Evolutionary conservation across 2,113 vertebrate species (phyloP).

Genomic region (Rissa tridactyla): DNA sequence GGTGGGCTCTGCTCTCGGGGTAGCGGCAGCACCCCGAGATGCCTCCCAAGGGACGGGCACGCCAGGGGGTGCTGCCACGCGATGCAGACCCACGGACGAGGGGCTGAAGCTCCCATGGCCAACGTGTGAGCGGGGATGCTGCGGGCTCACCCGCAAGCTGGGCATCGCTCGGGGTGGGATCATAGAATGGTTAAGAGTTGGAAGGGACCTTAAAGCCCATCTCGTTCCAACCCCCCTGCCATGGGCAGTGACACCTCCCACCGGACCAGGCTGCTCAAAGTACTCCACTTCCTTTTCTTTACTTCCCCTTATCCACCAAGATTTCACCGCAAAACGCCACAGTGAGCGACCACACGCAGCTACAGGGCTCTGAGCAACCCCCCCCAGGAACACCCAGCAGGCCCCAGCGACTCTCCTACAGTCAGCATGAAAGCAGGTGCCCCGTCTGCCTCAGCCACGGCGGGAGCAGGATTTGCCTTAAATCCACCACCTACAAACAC

Average conservation of each 20-base stretch:
- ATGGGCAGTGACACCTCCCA: not conserved
- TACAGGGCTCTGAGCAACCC: fast-evolving
- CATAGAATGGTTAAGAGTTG: not conserved
- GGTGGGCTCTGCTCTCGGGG: not conserved
- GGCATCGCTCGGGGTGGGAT: not conserved
- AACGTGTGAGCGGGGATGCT: not conserved
- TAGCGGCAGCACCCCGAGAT: not conserved
- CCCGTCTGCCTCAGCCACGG: not conserved
- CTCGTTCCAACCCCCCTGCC: not conserved
- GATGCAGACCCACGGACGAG: fast-evolving
- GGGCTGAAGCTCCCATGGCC: not conserved
- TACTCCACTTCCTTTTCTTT: not conserved
- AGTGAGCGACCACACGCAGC: not conserved
- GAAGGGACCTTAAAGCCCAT: not conserved
- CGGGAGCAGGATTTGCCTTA: not conserved
- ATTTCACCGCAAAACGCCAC: not conserved
- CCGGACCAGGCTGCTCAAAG: not conserved
- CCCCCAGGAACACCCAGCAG: fast-evolving
- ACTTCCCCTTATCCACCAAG: not conserved
- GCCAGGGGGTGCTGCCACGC: not conserved
- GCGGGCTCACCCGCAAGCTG: fast-evolving
- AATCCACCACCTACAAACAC: not conserved
- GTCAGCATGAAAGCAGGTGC: not conserved
- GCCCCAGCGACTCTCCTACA: fast-evolving
- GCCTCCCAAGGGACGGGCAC: not conserved